Conservation (phyloP, 2,797 vertebrate species). For the Lophotriccus pileatus region DNA sequence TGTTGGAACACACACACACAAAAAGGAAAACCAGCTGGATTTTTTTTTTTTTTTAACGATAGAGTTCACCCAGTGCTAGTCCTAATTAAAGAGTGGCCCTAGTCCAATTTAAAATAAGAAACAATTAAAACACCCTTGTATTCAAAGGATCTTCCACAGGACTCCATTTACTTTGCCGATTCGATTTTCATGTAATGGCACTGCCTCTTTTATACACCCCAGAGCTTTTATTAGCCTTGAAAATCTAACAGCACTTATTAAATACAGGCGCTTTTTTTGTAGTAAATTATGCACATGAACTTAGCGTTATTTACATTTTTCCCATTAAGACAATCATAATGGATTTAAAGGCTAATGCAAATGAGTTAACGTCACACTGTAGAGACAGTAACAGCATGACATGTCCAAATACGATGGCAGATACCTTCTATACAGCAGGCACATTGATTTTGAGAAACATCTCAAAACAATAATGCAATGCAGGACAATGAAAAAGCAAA, state of each 20-base stretch:
- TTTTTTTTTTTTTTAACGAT: background rate
- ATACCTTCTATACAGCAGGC: background rate
- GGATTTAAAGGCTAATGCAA: background rate
- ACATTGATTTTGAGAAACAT: background rate
- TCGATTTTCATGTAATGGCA: background rate
- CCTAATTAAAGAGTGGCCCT: background rate
- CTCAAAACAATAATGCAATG: background rate
- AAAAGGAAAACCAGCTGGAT: background rate
- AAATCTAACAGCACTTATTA: background rate
- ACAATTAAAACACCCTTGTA: background rate
- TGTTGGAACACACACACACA: background rate
- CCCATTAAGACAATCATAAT: background rate
- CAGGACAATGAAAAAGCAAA: background rate
- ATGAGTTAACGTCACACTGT: background rate
- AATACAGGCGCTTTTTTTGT: background rate
- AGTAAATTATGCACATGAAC: background rate
- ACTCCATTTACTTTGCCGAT: background rate
- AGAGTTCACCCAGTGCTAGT: background rate
- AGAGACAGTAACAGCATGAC: background rate
- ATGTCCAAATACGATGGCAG: background rate
- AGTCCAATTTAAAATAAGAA: conserved; percentile 22
- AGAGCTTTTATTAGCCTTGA: background rate
- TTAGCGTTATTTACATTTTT: conserved; percentile 5
- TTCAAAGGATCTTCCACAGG: background rate
- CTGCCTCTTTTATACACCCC: background rate